Percentiles rank a stretch among this genome's conserved stretches.
These are phyloP conservation scores for Helleia helle DNA, from an alignment of 2,888 invertebrate species.

Conservation along the genomic window DNA sequence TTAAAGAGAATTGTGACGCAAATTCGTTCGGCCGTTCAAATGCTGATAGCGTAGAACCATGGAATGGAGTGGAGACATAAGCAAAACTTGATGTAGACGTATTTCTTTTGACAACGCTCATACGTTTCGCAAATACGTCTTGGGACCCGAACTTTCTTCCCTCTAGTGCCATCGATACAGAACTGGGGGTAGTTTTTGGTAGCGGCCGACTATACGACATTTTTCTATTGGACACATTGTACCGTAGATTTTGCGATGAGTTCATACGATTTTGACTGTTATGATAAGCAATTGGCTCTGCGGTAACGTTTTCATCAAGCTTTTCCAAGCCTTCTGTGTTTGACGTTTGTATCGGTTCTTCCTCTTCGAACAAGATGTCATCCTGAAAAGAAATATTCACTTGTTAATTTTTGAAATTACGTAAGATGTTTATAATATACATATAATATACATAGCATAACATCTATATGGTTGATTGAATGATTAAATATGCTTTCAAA, in stretches of 20 bases:
- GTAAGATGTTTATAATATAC: no score
- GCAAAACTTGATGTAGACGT: constrained; percentile 88
- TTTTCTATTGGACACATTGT: constrained; percentile 50
- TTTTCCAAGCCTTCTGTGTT: neutral
- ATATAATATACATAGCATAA: no score
- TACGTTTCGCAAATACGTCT: constrained; percentile 44
- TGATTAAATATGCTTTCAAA: no score
- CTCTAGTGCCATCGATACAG: constrained; percentile 73
- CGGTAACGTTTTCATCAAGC: neutral
- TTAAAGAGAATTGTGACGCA: constrained; percentile 84
- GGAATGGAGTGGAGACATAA: constrained; percentile 87
- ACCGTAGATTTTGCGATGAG: constrained; percentile 31
- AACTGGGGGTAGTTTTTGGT: constrained; percentile 67
- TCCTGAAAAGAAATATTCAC: constrained; percentile 37
- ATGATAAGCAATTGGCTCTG: constrained; percentile 36
- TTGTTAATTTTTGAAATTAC: neutral
- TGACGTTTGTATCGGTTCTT: constrained; percentile 40
- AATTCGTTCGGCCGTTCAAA: constrained; percentile 84
- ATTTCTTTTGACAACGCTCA: constrained; percentile 69
- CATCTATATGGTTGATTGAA: no score
- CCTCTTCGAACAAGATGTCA: constrained; percentile 59
- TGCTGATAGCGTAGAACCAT: constrained; percentile 85
- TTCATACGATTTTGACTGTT: constrained; percentile 33
- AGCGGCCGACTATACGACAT: constrained; percentile 46
- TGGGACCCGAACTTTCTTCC: constrained; percentile 56